Evolutionary conservation across 1,140 invertebrate genomes (phyloP), one percentile per base, ranked within the genome.

Genomic region (Grapholita molesta): DNA sequence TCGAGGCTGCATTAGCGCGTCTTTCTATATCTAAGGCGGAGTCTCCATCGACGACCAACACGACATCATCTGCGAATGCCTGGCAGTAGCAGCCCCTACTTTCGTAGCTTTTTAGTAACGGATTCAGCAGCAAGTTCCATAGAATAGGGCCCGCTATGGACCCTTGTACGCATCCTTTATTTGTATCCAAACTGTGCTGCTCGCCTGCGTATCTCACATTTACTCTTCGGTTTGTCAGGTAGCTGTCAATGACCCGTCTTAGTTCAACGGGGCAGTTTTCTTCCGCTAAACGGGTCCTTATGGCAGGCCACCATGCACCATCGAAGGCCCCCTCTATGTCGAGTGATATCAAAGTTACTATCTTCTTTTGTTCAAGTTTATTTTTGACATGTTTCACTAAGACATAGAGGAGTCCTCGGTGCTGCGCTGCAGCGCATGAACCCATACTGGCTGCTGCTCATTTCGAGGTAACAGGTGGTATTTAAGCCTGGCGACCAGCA

Each of bases 321-420:
- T 80, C 72, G 32, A 76, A 80, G 0, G 74, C 74, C 3, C 74
- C 74, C 24, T 72, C 70, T 8, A 80, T 78, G n/a, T 80, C 78
- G 0, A 80, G 42, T 4, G 74, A 78, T 0, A 80, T 53, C 1
- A 70, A 9, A 8, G 23, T 24, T 0, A 33, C 33, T 5, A n/a
- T 8, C 32, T 66, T 74, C 2, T 38, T 48, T 0, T 8, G 0
- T 7, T 57, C 66, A 0, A 80, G 64, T 0, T 28, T 5, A 0
- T 68, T 35, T 0, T 76, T 11, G 6, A n/a, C n/a, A n/a, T n/a
- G n/a, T n/a, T n/a, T n/a, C n/a, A n/a, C n/a, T n/a, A n/a, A n/a
- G n/a, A n/a, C n/a, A n/a, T n/a, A n/a, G n/a, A n/a, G n/a, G n/a
- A n/a, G n/a, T n/a, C n/a, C n/a, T n/a, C n/a, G n/a, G n/a, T n/a